Evolutionary conservation across 2,797 vertebrate species (phyloP).

Genomic region (Neosilurus hyrtlii): DNA sequence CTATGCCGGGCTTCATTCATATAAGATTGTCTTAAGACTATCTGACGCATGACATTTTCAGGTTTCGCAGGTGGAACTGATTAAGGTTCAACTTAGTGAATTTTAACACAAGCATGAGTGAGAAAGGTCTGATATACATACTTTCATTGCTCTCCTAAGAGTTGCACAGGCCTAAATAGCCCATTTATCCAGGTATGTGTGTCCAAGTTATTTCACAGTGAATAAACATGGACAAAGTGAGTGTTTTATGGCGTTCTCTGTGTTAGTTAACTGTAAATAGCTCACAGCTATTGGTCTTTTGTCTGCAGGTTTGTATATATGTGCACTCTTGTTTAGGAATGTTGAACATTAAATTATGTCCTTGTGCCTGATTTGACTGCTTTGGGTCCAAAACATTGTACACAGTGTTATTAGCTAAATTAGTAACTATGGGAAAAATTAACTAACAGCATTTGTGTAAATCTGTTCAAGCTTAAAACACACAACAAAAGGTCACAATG

Average conservation of each 20-base stretch:
- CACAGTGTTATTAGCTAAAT: slow-evolving; percentile 41
- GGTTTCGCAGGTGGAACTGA: slow-evolving; percentile 78
- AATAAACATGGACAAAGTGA: slow-evolving; percentile 65
- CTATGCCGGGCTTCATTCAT: slow-evolving; percentile 59
- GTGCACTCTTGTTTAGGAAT: slow-evolving; percentile 26
- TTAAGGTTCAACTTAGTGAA: slow-evolving; percentile 69
- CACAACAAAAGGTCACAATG: slow-evolving; percentile 51
- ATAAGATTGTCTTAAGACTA: slow-evolving; percentile 66
- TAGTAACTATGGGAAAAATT: slow-evolving; percentile 24
- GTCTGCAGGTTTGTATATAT: slow-evolving; percentile 15
- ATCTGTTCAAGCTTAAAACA: slow-evolving; percentile 55
- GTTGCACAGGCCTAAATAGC: slow-evolving; percentile 64
- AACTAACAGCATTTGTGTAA: slow-evolving; percentile 31
- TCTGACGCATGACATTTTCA: slow-evolving; percentile 70
- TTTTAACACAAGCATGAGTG: slow-evolving; percentile 58
- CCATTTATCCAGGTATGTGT: slow-evolving; percentile 63
- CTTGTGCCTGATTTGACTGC: slow-evolving; percentile 12
- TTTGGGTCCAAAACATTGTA: slow-evolving; percentile 17
- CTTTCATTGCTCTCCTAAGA: slow-evolving; percentile 69
- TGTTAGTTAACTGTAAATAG: slow-evolving; percentile 50
- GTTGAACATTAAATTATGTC: slow-evolving; percentile 26
- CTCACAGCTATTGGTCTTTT: slow-evolving; percentile 39
- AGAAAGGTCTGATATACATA: slow-evolving; percentile 54
- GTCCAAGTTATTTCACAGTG: slow-evolving; percentile 65
- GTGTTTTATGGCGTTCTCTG: slow-evolving; percentile 52